A percentile compares a stretch with the other conserved stretches of the same genome.
Conservation (phyloP, 2,797 vertebrate genomes). For the Macroramphosus scolopax region DNA sequence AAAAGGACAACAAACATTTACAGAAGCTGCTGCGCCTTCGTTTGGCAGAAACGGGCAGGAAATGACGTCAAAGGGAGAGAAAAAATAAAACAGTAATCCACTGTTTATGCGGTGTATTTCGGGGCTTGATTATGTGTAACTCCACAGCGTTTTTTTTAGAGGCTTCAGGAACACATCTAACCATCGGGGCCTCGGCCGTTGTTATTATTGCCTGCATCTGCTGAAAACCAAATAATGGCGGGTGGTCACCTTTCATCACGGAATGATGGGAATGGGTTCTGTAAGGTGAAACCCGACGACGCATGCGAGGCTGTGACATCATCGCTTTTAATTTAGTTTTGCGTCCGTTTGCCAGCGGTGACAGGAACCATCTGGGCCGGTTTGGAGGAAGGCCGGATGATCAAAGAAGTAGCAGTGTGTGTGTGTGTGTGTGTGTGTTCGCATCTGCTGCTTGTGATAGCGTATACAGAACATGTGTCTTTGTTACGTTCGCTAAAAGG, state of each 20-base stretch:
- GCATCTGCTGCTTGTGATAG: no score
- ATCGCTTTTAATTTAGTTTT: slow-evolving; percentile 66
- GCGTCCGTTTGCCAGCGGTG: slow-evolving; percentile 43
- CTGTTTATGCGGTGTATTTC: slow-evolving; percentile 72
- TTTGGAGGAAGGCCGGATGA: slow-evolving; percentile 22
- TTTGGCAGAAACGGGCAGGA: slow-evolving; percentile 48
- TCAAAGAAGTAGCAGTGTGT: slow-evolving; percentile 26
- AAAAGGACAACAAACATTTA: slow-evolving; percentile 76
- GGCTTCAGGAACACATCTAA: slow-evolving; percentile 62
- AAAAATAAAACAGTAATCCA: slow-evolving; percentile 56
- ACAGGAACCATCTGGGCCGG: slow-evolving; percentile 64
- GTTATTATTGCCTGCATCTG: slow-evolving; percentile 78
- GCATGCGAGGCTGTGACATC: slow-evolving; percentile 61
- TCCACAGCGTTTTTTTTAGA: slow-evolving; percentile 52
- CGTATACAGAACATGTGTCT: no score
- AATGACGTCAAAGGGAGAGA: slow-evolving; percentile 65
- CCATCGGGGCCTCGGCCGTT: slow-evolving; percentile 50
- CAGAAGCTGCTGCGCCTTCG: slow-evolving; percentile 67
- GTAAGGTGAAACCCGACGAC: slow-evolving; percentile 65
- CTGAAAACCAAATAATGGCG: slow-evolving; percentile 74
- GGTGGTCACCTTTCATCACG: slow-evolving; percentile 78
- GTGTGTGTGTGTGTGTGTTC: slow-evolving; percentile 13
- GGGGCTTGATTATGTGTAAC: slow-evolving; percentile 60
- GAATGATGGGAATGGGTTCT: slow-evolving; percentile 70
- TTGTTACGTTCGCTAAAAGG: no score